Evolutionary conservation across 2,113 vertebrate genomes (phyloP), one percentile per base, ranked within the genome.

Genomic region (Odobenus rosmarus): DNA sequence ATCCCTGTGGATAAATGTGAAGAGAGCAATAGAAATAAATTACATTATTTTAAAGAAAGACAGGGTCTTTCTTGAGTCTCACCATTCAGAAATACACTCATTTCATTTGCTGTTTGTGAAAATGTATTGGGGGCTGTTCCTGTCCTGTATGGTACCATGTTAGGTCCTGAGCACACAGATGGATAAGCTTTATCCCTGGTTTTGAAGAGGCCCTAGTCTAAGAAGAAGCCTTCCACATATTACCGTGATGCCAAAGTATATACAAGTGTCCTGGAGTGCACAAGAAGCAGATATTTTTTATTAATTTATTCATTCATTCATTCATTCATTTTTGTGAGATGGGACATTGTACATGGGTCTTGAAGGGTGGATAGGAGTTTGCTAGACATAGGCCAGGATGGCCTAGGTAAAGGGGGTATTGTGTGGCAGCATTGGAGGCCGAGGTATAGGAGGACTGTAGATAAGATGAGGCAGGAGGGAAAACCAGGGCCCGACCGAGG

Each of bases 401-500:
- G 21, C 10, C 0, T 16, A 10, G 49, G 3, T 8, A 8, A 15
- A 11, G 2, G 33, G 31, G 16, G 0, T 16, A 1, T 49, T 26
- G 13, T 26, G 33, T 18, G 33, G 33, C 33, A 11, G 24, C 8
- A 1, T 15, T 23, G 13, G 69, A 88, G 46, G 51, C 53, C 5
- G 5, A 19, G 4, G 12, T 24, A 4, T 12, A 3, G 23, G 62
- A 71, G 53, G 51, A 9, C 9, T 1, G 3, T 2, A 33, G 42
- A 2, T 85, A n/a, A 49, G 57, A 39, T 77, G 71, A 53, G 16
- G 33, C 33, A 31, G 13, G 51, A 2, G 5, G 9, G 76, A 19
- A 28, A 24, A 11, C 28, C 0, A 1, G 1, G 14, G 26, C 61
- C 16, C 13, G 3, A 1, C 4, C 0, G 3, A 51, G 33, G 36